These are phyloP conservation scores for Chrysolina haemoptera DNA, from an alignment of 2,888 invertebrate species.

Conservation along the genomic window DNA sequence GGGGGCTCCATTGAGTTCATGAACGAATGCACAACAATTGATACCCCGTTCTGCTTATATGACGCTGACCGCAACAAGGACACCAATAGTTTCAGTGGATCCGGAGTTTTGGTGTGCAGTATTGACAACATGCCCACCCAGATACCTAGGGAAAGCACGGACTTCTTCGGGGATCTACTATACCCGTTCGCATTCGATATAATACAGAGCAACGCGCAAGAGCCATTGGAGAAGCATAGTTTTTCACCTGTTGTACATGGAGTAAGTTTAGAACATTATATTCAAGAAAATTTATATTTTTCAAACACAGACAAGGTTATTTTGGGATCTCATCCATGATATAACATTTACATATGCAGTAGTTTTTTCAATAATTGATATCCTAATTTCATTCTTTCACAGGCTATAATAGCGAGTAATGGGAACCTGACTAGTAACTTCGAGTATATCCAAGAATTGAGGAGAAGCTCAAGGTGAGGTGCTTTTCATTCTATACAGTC, in stretches of 20 bases:
- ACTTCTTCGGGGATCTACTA: constrained; percentile 96
- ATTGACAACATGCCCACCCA: constrained; percentile 99
- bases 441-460: constrained; percentile 94
- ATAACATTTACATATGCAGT: constrained; percentile 4
- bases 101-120: constrained; percentile 98
- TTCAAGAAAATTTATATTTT: not conserved
- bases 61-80: constrained; percentile 99
- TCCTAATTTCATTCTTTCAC: constrained; percentile 56
- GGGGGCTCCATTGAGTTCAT: constrained; percentile 91
- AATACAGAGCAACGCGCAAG: constrained; percentile 83
- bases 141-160: constrained; percentile 96
- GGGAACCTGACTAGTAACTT: constrained; percentile 93
- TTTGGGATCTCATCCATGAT: too few relatives aligned
- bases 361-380: too few relatives aligned
- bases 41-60: constrained; percentile 99
- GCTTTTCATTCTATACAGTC: not conserved
- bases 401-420: constrained; percentile 98
- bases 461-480: constrained; percentile 71
- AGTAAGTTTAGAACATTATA: constrained; percentile 69
- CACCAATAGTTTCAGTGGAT: constrained; percentile 95
- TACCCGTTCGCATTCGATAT: constrained; percentile 93
- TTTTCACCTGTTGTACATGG: constrained; percentile 82
- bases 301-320: too few relatives aligned
- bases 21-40: constrained; percentile 99
- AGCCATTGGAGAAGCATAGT: constrained; percentile 83